phyloP scores from a whole-genome alignment of 2,888 invertebrate species.

The Pachydiplax longipennis region DNA sequence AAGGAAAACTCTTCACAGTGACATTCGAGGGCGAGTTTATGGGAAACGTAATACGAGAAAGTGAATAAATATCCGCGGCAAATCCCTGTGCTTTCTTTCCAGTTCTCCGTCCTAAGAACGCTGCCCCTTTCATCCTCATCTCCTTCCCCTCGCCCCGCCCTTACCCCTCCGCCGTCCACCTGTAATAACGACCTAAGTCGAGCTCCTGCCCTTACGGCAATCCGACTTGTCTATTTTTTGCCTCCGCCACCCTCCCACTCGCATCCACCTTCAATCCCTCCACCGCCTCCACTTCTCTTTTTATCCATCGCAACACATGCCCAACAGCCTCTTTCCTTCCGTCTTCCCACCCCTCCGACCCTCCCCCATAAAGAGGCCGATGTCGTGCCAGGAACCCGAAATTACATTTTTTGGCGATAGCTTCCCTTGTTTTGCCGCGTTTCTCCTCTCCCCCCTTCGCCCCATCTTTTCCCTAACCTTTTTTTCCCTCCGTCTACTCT shows the following conservation, averaged over 20 bases:
- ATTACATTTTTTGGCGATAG: conserved; percentile 39
- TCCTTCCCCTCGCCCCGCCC: background rate
- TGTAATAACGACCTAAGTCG: conserved; percentile 28
- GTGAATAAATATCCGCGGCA: too few relatives aligned
- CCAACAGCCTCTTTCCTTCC: background rate
- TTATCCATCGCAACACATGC: background rate
- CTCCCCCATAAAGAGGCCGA: background rate
- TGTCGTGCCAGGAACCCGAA: conserved; percentile 27
- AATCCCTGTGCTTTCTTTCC: background rate
- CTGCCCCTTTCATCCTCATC: too few relatives aligned
- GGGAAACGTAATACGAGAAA: too few relatives aligned
- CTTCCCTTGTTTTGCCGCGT: conserved; percentile 22
- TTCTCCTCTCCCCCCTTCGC: background rate
- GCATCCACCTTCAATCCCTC: background rate
- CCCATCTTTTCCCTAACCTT: background rate
- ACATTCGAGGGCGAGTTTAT: too few relatives aligned
- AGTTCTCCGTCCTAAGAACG: too few relatives aligned
- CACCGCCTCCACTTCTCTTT: background rate
- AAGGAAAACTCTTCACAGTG: too few relatives aligned
- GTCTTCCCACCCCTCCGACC: background rate
- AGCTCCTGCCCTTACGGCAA: conserved; percentile 39
- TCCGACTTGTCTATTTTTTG: conserved; percentile 1
- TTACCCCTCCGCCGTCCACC: background rate
- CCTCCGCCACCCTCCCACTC: background rate
- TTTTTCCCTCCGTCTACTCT: background rate